A percentile compares a stretch with the other conserved stretches of the same genome.
These are phyloP conservation scores for Deroplatys truncata DNA, from an alignment of 2,888 invertebrate genomes.

Conservation along the genomic window DNA sequence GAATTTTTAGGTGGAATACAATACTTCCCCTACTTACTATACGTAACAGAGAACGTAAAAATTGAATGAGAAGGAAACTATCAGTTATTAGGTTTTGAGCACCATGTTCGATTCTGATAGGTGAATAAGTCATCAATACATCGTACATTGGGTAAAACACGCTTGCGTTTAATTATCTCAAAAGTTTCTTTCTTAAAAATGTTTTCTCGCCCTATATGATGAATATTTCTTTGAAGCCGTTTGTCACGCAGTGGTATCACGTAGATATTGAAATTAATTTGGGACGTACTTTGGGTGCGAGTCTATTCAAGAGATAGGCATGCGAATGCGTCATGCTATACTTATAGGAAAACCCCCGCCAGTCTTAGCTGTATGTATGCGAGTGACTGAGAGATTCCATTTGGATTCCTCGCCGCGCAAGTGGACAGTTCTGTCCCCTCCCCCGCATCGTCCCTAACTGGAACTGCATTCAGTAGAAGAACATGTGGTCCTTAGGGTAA, in stretches of 20 bases:
- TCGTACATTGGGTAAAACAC: no score
- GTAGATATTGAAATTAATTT: not conserved
- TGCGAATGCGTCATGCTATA: not conserved
- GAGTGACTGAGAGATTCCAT: not conserved
- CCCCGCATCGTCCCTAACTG: not conserved
- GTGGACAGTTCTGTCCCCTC: not conserved
- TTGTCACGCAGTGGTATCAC: not conserved
- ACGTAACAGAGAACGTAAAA: no score
- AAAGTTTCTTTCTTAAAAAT: no score
- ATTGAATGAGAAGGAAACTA: no score
- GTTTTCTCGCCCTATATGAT: not conserved
- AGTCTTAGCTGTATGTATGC: not conserved
- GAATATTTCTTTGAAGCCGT: not conserved
- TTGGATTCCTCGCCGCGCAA: not conserved
- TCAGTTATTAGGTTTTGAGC: no score
- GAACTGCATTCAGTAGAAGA: not conserved
- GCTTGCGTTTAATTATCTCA: no score
- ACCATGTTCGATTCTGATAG: no score
- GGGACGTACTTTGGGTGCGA: not conserved
- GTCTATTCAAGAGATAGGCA: not conserved
- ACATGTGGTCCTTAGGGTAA: not conserved
- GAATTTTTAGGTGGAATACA: no score
- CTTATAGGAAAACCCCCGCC: not conserved
- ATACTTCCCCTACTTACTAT: no score
- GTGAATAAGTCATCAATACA: no score